Evolutionary conservation across 2,113 vertebrate species (phyloP), one percentile per base, ranked within the genome.

Genomic region (Maccullochella peelii): DNA sequence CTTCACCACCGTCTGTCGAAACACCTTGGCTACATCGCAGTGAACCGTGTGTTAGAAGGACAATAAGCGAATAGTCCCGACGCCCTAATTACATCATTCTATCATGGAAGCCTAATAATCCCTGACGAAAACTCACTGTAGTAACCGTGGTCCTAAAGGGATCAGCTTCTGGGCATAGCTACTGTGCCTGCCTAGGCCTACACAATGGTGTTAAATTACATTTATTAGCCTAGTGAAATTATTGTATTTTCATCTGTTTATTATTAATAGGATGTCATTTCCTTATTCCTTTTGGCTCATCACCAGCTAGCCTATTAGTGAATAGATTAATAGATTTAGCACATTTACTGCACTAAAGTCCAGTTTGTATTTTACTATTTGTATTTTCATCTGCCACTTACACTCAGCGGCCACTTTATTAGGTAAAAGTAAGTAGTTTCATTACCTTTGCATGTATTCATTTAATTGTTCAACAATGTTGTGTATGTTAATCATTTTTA

Each of bases 1-100:
- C 63, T 80, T 71, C 67, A 36, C 54, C 33, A 21, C 66, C 6
- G 49, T 47, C 62, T 67, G 78, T 58, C 38, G 68, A 73, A 83
- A 61, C 61, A 18, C 25, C 38, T 44, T 38, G 33, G 52, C 20
- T 54, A 36, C 55, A n/a, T 59, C 23, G 44, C 21, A 57, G 68
- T 33, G 71, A 63, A 4, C 55, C n/a, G 44, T 2, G 27, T 6
- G 5, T 27, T 49, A 72, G 4, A n/a, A 55, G 57, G 9, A 61
- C 25, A 54, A 9, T 0, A n/a, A 12, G 2, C 27, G 21, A 11
- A 52, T 23, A 10, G n/a, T 16, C 30, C 47, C 38, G 0, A 25
- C 7, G 15, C 21, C 49, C 12, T 12, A 54, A 23, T 61, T 12
- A 69, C 58, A 10, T 47, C 16, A n/a, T 44, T 58, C 12, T 63